Conservation (phyloP, 1,140 invertebrate genomes). For the Elymnias hypermnestra region DNA sequence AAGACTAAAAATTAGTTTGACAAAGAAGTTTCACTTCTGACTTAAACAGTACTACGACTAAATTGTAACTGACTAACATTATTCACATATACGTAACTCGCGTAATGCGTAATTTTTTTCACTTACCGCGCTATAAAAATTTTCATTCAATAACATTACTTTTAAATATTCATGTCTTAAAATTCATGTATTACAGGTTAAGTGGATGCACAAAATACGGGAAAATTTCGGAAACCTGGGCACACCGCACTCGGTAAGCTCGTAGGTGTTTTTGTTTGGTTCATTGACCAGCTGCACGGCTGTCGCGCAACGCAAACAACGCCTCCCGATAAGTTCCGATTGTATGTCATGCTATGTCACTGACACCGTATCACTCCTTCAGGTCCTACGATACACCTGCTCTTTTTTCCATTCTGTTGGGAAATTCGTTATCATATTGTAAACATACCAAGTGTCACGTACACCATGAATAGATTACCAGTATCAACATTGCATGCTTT, state of each 20-base stretch:
- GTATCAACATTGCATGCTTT: no score
- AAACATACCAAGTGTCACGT: not conserved
- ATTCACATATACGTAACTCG: no score
- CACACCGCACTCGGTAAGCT: conserved; percentile 3
- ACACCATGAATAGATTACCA: not conserved
- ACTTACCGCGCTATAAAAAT: no score
- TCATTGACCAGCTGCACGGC: conserved; percentile 60
- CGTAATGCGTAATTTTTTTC: no score
- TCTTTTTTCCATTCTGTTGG: not conserved
- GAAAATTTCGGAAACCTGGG: not conserved
- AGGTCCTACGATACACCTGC: conserved; percentile 11
- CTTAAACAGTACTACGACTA: no score
- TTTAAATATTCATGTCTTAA: no score
- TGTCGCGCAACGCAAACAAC: conserved; percentile 62
- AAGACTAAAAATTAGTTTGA: no score
- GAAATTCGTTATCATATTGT: not conserved
- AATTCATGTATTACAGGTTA: no score
- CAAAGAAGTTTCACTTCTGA: no score
- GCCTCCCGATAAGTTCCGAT: conserved; percentile 65
- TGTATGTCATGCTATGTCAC: conserved; percentile 63
- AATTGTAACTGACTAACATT: no score
- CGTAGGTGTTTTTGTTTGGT: conserved; percentile 65
- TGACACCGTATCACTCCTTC: conserved; percentile 35
- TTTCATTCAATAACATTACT: no score
- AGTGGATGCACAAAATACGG: no score